These are phyloP conservation scores for Drosophila melanogaster DNA, from an alignment of 1,140 invertebrate genomes.

Conservation along the genomic window DNA sequence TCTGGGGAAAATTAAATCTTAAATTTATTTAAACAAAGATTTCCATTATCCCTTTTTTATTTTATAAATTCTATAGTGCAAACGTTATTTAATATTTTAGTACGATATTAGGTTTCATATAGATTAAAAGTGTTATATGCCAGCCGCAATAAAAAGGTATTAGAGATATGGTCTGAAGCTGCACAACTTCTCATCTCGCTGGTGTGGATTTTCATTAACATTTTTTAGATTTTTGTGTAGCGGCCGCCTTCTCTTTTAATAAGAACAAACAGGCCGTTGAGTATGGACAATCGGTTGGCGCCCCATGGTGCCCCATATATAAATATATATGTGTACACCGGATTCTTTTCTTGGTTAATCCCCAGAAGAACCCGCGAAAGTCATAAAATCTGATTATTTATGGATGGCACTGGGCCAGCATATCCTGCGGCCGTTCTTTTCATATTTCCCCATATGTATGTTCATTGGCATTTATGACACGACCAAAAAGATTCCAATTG, in stretches of 20 bases:
- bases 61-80: too few species aligned
- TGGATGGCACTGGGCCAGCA: slow-evolving; percentile 77
- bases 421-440: slow-evolving; percentile 68
- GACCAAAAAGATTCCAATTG: slow-evolving; percentile 75
- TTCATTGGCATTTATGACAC: slow-evolving; percentile 78
- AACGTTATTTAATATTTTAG: neutral
- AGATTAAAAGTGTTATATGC: neutral
- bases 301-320: slow-evolving; percentile 75
- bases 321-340: slow-evolving; percentile 18
- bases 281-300: slow-evolving; percentile 79
- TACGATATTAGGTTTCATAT: neutral
- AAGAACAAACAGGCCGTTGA: slow-evolving; percentile 82
- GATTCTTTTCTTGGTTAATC: slow-evolving; percentile 63
- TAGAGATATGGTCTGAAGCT: neutral
- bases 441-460: slow-evolving; percentile 53
- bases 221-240: slow-evolving; percentile 69
- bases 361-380: slow-evolving; percentile 61
- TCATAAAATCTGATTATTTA: slow-evolving; percentile 83
- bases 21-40: too few species aligned
- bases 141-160: slow-evolving; percentile 8
- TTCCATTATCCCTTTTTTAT: too few species aligned
- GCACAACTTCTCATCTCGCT: slow-evolving; percentile 58
- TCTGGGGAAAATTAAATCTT: too few species aligned
- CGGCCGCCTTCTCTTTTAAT: slow-evolving; percentile 51
- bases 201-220: slow-evolving; percentile 77